These are phyloP conservation scores for Carassius auratus DNA, from an alignment of 2,113 vertebrate genomes.

Conservation along the genomic window DNA sequence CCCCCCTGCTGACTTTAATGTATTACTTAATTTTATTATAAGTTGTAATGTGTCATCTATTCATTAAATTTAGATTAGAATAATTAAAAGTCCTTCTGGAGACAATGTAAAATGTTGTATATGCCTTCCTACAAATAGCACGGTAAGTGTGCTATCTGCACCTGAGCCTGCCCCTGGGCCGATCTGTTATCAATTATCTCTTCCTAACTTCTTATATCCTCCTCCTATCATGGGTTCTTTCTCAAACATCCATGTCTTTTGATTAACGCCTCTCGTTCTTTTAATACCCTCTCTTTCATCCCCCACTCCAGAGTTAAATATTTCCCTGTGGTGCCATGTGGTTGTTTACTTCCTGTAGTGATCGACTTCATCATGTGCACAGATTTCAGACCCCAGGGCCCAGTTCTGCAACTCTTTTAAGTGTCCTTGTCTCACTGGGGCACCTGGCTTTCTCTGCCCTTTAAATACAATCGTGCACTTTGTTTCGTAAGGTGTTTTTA, in stretches of 20 bases:
- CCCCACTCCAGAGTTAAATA: slow-evolving; percentile 45
- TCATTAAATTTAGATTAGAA: slow-evolving; percentile 66
- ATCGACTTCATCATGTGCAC: slow-evolving; percentile 58
- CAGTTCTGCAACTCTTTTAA: slow-evolving; percentile 53
- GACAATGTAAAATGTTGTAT: slow-evolving; percentile 46
- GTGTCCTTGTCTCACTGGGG: slow-evolving; percentile 47
- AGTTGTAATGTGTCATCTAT: slow-evolving; percentile 52
- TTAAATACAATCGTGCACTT: slow-evolving; percentile 31
- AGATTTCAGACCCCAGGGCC: slow-evolving; percentile 52
- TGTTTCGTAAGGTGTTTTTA: slow-evolving; percentile 38
- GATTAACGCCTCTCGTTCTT: slow-evolving; percentile 53
- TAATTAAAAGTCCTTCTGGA: slow-evolving; percentile 64
- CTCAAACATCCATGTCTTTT: slow-evolving; percentile 56
- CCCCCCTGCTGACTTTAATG: slow-evolving; percentile 57
- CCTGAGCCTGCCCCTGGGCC: slow-evolving; percentile 60
- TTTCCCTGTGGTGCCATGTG: slow-evolving; percentile 56
- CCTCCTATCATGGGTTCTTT: slow-evolving; percentile 24
- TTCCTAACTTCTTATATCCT: slow-evolving; percentile 52
- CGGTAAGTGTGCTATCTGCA: slow-evolving; percentile 56
- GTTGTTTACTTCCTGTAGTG: slow-evolving; percentile 67
- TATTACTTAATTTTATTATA: slow-evolving; percentile 60
- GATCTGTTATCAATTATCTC: slow-evolving; percentile 68
- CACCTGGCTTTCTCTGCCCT: slow-evolving; percentile 37
- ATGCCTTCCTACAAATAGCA: slow-evolving; percentile 62
- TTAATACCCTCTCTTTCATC: slow-evolving; percentile 28